These are phyloP conservation scores for Sebastes trivittatus DNA, from an alignment of 2,797 vertebrate genomes.

Conservation along the genomic window DNA sequence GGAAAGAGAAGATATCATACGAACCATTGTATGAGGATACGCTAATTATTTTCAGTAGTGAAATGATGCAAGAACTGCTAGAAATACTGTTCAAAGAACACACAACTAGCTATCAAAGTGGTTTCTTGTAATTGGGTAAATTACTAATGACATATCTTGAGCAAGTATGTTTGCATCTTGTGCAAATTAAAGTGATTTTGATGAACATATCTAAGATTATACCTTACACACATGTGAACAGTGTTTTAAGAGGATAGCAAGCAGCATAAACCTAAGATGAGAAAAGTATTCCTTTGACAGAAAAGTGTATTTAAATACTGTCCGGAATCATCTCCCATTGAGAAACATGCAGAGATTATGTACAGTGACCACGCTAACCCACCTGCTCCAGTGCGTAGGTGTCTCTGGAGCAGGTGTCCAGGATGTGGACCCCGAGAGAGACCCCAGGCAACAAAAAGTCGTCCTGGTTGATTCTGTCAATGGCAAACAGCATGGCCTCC, in stretches of 20 bases:
- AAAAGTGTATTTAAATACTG: background rate
- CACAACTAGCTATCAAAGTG: background rate
- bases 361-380: constrained; percentile 9
- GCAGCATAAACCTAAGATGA: background rate
- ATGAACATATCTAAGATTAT: background rate
- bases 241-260: background rate
- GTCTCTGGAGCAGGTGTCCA: constrained; percentile 97
- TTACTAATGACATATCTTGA: background rate
- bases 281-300: background rate
- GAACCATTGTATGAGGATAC: too few species aligned
- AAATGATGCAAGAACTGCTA: background rate
- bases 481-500: constrained; percentile 98
- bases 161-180: background rate
- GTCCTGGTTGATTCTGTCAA: constrained; percentile 95
- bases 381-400: constrained; percentile 94
- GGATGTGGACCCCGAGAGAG: constrained; percentile 94
- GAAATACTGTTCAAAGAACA: background rate
- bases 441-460: constrained; percentile 90
- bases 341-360: background rate
- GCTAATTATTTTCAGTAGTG: background rate
- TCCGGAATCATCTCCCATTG: background rate
- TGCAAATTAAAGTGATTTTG: background rate
- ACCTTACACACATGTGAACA: background rate
- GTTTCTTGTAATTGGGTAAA: background rate
- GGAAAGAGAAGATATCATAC: too few species aligned